Base-by-base conservation (phyloP, 2,113 vertebrate genomes). In the Serilophus lunatus region DNA sequence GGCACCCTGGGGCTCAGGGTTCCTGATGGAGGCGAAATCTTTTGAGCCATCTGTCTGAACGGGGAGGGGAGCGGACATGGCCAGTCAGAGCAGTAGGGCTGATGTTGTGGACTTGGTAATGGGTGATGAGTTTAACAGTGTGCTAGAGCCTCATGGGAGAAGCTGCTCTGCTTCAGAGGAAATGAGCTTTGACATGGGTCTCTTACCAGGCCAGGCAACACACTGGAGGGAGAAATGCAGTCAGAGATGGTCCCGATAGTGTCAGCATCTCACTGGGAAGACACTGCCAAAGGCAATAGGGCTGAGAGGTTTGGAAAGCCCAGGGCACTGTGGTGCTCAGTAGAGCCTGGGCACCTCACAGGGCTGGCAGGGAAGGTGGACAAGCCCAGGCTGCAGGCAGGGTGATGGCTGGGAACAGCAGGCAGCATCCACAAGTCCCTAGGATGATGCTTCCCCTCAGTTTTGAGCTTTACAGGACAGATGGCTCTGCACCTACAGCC, bases 251-350 rank as follows among this genome's bases (percentile, higher is more conserved):
- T 51, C 49, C 81, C 77, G 68, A 53, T 61, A 3, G 3, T 31
- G 44, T 47, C 76, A 86, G 83, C 76, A 23, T 33, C 64, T 77
- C 60, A 10, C 28, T 0, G 1, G 45, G 51, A 61, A 57, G 33
- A 18, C 0, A 1, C 28, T 49, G 51, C 63, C 60, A 36, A 53
- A 77, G 57, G 45, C 26, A 86, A 25, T 6, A 20, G 29, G 49
- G 54, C 40, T 0, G 3, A 44, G 88, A 50, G 28, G 50, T 12
- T 60, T 10, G 38, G 53, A 19, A n/a, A 83, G 15, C 40, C 64
- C 29, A 1, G 40, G n/a, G 0, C 0, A 6, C 26, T 2, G 44
- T 3, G 7, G 56, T 9, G 8, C 31, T 3, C 0, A 1, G 38
- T 7, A 54, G 51, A 60, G 70, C 60, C 22, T 4, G 0, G n/a